Base-by-base conservation (phyloP, 2,888 invertebrate species). In the Heliconius ethilla region DNA sequence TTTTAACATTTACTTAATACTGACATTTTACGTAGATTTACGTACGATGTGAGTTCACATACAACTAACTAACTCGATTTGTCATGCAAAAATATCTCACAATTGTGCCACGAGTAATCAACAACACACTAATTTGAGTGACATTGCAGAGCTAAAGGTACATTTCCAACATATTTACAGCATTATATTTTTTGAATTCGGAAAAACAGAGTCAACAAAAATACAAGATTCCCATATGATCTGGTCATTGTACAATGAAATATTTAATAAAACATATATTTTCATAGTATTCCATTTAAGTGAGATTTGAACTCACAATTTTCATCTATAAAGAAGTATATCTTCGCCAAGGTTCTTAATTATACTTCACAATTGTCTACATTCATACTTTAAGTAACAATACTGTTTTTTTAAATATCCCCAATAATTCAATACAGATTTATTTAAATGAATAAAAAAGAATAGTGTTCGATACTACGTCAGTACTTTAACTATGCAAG, bases 401-500 rank as follows among this genome's bases (percentile, higher is more conserved):
- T 27, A 27, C n/a, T 13, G 13, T 37, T 7, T 40, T 27, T 25
- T 67, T 3, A 13, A 15, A 40, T 37, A 1, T n/a, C 11, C 18
- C 15, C 7, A 27, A 25, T 63, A 27, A 63, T 11, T 40, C 40
- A 40, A 37, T 3, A 67, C 67, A 40, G 1, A n/a, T 37, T 40
- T 69, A 15, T 40, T 45, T 25, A 25, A 22, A 59, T 59, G 13
- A 72, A 33, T 9, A 59, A 22, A n/a, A 15, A 33, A 22, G 5
- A 59, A 59, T n/a, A 25, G 25, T 59, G 22, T 59, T 72, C 55
- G 10, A 72, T 72, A 59, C 13, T 33, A 37, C n/a, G n/a, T 37
- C 72, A 59, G 33, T n/a, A 59, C 13, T 72, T 72, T 59, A 33
- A 72, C 59, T 72, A 37, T 62, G 22, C 67, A 27, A 76, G 62